Percentiles rank a stretch among this genome's conserved stretches.
phyloP scores from a whole-genome alignment of 2,888 invertebrate species.

The Chymomyza procnemis region DNA sequence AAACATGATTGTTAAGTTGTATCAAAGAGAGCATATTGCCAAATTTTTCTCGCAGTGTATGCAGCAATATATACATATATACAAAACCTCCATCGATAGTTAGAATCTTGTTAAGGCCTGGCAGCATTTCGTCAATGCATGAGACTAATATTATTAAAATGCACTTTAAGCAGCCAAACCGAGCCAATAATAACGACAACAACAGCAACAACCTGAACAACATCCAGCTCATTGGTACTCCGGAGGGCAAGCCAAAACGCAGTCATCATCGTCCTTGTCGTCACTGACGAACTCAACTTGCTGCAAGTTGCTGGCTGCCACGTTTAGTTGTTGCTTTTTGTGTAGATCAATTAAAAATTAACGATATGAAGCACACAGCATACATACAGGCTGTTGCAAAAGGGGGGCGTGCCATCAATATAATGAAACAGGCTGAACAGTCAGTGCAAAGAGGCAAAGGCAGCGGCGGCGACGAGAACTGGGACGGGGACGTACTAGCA shows the following conservation, averaged over 20 bases:
- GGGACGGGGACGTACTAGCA: background rate
- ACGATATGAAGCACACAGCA: constrained; percentile 72
- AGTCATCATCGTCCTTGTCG: background rate
- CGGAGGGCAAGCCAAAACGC: constrained; percentile 8
- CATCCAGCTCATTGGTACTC: background rate
- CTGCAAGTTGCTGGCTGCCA: constrained; percentile 34
- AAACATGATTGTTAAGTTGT: too few relatives aligned
- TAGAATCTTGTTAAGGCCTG: constrained; percentile 74
- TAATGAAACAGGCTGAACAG: constrained; percentile 73
- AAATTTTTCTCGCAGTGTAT: background rate
- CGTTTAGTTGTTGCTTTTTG: constrained; percentile 18
- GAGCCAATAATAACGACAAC: constrained; percentile 20
- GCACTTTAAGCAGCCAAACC: constrained; percentile 56
- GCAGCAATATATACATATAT: background rate
- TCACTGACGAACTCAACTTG: background rate
- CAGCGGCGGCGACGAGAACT: background rate
- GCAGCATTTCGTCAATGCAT: constrained; percentile 60
- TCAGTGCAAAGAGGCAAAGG: background rate
- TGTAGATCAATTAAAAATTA: constrained; percentile 77
- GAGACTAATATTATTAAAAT: constrained; percentile 73
- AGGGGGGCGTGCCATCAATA: constrained; percentile 77
- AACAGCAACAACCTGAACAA: constrained; percentile 13
- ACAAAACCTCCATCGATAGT: background rate
- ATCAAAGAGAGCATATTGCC: too few relatives aligned
- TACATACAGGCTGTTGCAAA: constrained; percentile 44